These are phyloP conservation scores for Laticauda colubrina DNA, from an alignment of 2,113 vertebrate genomes.

Conservation along the genomic window DNA sequence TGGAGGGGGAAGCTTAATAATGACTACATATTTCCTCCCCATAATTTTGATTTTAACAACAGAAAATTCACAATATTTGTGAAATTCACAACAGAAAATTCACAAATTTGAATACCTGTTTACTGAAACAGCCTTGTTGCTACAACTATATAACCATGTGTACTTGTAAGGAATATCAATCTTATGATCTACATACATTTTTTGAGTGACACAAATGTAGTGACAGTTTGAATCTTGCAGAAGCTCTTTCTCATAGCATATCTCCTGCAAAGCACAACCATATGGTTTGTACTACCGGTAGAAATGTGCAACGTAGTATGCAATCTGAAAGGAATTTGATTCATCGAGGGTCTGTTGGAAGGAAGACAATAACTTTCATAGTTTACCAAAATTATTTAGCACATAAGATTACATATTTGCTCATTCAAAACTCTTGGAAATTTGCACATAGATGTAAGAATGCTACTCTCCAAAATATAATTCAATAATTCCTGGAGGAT, in stretches of 20 bases:
- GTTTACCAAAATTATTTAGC: background rate
- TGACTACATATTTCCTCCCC: background rate
- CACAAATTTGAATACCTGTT: too few species aligned
- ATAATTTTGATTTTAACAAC: background rate
- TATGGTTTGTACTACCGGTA: background rate
- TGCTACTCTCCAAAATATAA: background rate
- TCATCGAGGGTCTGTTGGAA: background rate
- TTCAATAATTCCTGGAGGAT: background rate
- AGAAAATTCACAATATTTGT: too few species aligned
- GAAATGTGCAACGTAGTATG: background rate
- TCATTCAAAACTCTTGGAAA: background rate
- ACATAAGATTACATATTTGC: background rate
- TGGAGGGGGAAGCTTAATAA: background rate
- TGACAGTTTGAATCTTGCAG: background rate
- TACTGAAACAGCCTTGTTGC: too few species aligned
- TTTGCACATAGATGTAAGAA: background rate
- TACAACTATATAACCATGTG: background rate
- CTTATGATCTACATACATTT: background rate
- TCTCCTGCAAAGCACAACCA: background rate
- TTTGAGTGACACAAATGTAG: background rate
- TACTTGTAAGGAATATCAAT: background rate
- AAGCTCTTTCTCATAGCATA: background rate
- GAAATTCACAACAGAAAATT: too few species aligned
- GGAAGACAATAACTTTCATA: background rate
- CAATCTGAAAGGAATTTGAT: background rate